Evolutionary conservation across 2,797 vertebrate genomes (phyloP), one percentile per base, ranked within the genome.

Genomic region (Halcyon badia): DNA sequence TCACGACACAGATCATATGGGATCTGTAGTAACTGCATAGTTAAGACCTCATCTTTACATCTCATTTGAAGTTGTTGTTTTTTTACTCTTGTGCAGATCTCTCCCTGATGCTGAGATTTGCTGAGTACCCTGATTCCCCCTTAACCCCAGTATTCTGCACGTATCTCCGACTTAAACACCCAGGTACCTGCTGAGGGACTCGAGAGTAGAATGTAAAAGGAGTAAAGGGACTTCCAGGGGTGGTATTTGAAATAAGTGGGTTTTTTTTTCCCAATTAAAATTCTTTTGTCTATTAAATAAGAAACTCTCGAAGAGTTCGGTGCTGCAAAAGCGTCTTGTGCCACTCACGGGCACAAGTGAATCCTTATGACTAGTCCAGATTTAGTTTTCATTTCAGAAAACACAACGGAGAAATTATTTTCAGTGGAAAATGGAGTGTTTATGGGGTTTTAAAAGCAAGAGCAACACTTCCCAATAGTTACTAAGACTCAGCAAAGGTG

Each of bases 41-140:
- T 75, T 83, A 83, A 93, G 81, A 85, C 75, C 77, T 92, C 44
- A 12, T 77, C 96, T 91, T 96, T 92, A 89, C 75, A 85, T 83
- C 91, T 92, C 75, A 61, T 87, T 92, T 76, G 51, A 92, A 83
- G 64, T 60, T 70, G 83, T 66, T n/a, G 5, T 18, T 57, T 89
- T 89, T 94, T 94, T 89, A 56, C 35, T 73, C 0, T 62, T 57
- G 73, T 49, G 35, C 44, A 42, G 2, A 49, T 77, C 83, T 64
- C 92, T 92, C 52, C 57, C 56, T 54, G 21, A 90, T 42, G 51
- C 80, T 73, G 56, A n/a, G 51, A 73, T 52, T 81, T 83, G 54
- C 25, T 37, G 75, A 82, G 56, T 87, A 70, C 83, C 68, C 71
- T 16, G 46, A 92, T 91, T 89, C 77, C 42, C 72, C 46, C 19